phyloP scores from a whole-genome alignment of 2,888 invertebrate genomes.

The Netelia fuscicornis region DNA sequence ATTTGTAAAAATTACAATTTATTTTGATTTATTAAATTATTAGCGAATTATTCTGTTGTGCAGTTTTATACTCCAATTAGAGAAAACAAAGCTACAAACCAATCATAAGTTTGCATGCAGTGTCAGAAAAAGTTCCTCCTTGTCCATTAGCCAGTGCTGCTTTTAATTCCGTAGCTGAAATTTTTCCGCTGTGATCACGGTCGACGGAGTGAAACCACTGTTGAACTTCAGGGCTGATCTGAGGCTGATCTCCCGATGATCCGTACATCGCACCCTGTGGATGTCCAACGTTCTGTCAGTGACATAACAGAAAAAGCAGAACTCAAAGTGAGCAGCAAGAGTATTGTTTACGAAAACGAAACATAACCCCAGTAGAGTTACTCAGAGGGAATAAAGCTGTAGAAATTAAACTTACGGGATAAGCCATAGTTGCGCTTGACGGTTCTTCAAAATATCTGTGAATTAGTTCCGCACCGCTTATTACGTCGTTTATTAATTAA shows the following conservation, averaged over 20 bases:
- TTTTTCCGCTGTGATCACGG: slow-evolving; percentile 93
- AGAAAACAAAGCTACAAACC: slow-evolving; percentile 84
- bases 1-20: no score
- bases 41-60: background rate
- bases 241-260: slow-evolving; percentile 64
- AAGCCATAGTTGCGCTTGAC: slow-evolving; percentile 53
- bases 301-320: slow-evolving; percentile 28
- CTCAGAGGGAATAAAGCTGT: background rate
- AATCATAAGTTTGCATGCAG: slow-evolving; percentile 95
- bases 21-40: background rate
- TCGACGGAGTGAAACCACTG: slow-evolving; percentile 95
- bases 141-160: slow-evolving; percentile 94
- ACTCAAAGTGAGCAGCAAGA: background rate
- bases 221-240: slow-evolving; percentile 90
- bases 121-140: slow-evolving; percentile 93
- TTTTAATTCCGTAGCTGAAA: slow-evolving; percentile 91
- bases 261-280: slow-evolving; percentile 71
- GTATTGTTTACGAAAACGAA: slow-evolving; percentile 45
- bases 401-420: slow-evolving; percentile 54
- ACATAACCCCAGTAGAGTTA: slow-evolving; percentile 51
- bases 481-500: slow-evolving; percentile 37
- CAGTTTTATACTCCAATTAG: background rate
- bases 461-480: slow-evolving; percentile 22
- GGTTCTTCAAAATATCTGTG: background rate
- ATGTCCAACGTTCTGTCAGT: slow-evolving; percentile 44